A percentile compares a stretch with the other conserved stretches of the same genome.
Evolutionary conservation across 2,797 vertebrate species (phyloP).

Genomic region (Schizothorax lantsangensis): DNA sequence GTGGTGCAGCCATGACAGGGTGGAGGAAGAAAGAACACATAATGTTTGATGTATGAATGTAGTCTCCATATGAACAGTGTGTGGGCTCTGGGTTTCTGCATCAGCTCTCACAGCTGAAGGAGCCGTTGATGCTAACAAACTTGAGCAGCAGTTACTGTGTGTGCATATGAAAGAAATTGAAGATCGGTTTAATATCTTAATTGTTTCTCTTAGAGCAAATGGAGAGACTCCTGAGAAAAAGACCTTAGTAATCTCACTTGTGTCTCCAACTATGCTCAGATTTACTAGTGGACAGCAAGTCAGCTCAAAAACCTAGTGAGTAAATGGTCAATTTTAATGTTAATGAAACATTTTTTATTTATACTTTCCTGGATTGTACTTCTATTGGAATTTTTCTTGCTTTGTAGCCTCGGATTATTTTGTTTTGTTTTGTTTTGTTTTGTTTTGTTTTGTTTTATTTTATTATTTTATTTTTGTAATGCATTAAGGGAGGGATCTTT

Average conservation of each 20-base stretch:
- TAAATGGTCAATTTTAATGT: background rate
- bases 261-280: background rate
- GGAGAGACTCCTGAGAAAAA: background rate
- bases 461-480: background rate
- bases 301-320: background rate
- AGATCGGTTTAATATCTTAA: background rate
- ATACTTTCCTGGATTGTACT: background rate
- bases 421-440: too few relatives aligned
- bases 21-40: slow-evolving; percentile 28
- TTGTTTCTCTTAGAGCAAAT: background rate
- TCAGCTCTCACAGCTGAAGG: slow-evolving; percentile 18
- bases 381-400: background rate
- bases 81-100: background rate
- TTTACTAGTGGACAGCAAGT: background rate
- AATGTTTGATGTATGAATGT: slow-evolving; percentile 28
- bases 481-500: background rate
- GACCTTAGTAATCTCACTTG: background rate
- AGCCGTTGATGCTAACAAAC: background rate
- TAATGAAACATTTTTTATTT: background rate
- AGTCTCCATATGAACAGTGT: slow-evolving; percentile 34
- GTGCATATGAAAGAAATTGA: background rate
- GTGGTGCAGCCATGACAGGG: slow-evolving; percentile 41
- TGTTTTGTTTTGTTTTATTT: too few relatives aligned
- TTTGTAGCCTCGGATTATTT: background rate
- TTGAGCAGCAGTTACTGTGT: background rate